Evolutionary conservation across 2,888 invertebrate genomes (phyloP).

Genomic region (Diachrysia chrysitis): DNA sequence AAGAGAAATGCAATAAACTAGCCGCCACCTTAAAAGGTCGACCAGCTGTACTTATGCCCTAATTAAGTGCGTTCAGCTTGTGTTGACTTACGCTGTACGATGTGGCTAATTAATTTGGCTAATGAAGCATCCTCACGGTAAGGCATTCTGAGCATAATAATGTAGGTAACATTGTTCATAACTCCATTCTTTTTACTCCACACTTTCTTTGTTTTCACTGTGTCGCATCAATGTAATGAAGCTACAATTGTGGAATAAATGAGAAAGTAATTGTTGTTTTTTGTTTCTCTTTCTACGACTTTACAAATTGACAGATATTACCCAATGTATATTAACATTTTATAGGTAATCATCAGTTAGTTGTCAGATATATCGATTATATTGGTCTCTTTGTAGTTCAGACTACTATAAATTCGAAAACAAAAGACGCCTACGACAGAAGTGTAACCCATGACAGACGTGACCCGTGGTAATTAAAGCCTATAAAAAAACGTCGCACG

Average conservation of each 20-base stretch:
- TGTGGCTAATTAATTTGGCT: neutral
- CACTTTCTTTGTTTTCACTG: conserved; percentile 1
- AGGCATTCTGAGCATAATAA: neutral
- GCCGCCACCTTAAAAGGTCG: neutral
- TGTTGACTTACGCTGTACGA: neutral
- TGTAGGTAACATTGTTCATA: neutral
- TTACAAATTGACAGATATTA: neutral
- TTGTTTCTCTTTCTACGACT: neutral
- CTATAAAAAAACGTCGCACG: neutral
- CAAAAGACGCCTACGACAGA: too few species aligned
- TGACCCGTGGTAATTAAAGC: neutral
- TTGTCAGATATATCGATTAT: neutral
- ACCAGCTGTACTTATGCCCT: neutral
- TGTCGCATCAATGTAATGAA: neutral
- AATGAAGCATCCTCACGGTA: neutral
- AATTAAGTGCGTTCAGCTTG: neutral
- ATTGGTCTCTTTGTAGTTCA: too few species aligned
- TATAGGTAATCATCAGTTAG: neutral
- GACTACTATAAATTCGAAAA: too few species aligned
- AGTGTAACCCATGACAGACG: too few species aligned
- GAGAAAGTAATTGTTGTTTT: neutral
- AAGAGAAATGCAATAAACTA: neutral
- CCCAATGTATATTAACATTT: neutral
- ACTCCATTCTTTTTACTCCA: neutral
- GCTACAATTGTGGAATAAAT: neutral